Percentiles rank a stretch among this genome's conserved stretches.
phyloP scores from a whole-genome alignment of 2,888 invertebrate species.

The Nemotelus pantherinus region DNA sequence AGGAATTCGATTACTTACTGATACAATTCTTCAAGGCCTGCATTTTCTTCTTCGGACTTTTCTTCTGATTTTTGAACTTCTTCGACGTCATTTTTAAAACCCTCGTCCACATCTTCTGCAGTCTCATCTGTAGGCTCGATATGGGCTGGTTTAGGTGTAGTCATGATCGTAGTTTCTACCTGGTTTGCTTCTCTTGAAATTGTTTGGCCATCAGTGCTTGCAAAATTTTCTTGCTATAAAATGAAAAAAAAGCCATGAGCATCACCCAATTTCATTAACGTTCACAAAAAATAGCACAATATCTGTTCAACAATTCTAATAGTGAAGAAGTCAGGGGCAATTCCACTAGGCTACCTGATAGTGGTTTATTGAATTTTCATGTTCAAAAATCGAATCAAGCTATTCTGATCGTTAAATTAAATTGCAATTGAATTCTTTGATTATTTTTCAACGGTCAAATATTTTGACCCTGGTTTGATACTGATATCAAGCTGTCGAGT shows the following conservation, averaged over 20 bases:
- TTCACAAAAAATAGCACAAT: too few relatives aligned
- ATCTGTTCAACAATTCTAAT: too few relatives aligned
- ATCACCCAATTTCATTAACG: background rate
- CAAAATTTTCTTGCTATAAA: constrained; percentile 22
- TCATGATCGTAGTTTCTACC: background rate
- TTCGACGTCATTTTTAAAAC: constrained; percentile 49
- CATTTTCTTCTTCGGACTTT: constrained; percentile 20
- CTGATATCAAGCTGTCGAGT: too few relatives aligned
- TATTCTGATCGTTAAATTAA: too few relatives aligned
- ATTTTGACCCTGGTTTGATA: too few relatives aligned
- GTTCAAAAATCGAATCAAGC: too few relatives aligned
- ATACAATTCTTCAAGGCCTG: constrained; percentile 51
- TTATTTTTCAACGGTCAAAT: too few relatives aligned
- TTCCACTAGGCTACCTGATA: too few relatives aligned
- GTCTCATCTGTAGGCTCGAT: constrained; percentile 7
- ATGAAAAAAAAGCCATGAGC: background rate
- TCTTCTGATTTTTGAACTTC: constrained; percentile 48
- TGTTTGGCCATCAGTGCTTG: background rate
- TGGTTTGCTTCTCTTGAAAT: background rate
- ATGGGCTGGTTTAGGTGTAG: constrained; percentile 28
- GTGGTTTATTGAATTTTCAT: too few relatives aligned
- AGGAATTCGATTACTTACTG: constrained; percentile 29
- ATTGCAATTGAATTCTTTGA: too few relatives aligned
- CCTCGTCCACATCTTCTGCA: constrained; percentile 13
- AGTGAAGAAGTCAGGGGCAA: too few relatives aligned